These are phyloP conservation scores for Chaetophractus vellerosus DNA, from an alignment of 2,797 vertebrate species.

Conservation along the genomic window DNA sequence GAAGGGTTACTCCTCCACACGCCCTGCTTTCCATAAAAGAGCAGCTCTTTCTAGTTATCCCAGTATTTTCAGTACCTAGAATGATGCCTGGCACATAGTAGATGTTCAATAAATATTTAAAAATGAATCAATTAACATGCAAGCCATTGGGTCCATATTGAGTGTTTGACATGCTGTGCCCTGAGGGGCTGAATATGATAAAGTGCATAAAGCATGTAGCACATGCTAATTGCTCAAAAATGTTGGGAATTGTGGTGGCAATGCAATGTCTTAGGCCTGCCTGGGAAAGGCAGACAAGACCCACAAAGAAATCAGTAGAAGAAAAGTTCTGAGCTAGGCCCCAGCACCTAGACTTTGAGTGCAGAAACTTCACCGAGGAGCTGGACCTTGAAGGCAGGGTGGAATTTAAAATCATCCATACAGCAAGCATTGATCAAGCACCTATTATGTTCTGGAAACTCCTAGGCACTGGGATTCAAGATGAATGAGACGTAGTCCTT, in stretches of 20 bases:
- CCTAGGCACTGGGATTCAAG: not conserved
- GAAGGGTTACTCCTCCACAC: not conserved
- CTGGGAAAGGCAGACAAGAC: not conserved
- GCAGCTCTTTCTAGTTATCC: not conserved
- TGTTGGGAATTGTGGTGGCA: not conserved
- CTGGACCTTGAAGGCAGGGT: not conserved
- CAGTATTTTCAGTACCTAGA: not conserved
- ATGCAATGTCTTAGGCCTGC: not conserved
- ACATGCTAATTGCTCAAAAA: not conserved
- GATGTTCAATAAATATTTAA: not conserved
- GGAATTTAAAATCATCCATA: not conserved
- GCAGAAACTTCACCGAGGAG: not conserved
- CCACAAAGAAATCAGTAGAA: not conserved
- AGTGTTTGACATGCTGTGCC: not conserved
- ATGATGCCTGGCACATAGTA: not conserved
- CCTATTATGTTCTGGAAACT: not conserved
- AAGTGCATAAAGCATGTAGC: not conserved
- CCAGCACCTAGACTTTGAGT: not conserved
- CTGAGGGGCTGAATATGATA: not conserved
- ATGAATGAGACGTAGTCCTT: not conserved
- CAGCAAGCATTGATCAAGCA: conserved; percentile 15
- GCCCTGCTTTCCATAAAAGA: not conserved
- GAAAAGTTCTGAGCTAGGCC: not conserved
- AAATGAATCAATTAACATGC: not conserved
- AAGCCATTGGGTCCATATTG: not conserved